A percentile compares a stretch with the other conserved stretches of the same genome.
These are phyloP conservation scores for Sebastes wilsoni DNA, from an alignment of 2,797 vertebrate genomes.

Conservation along the genomic window DNA sequence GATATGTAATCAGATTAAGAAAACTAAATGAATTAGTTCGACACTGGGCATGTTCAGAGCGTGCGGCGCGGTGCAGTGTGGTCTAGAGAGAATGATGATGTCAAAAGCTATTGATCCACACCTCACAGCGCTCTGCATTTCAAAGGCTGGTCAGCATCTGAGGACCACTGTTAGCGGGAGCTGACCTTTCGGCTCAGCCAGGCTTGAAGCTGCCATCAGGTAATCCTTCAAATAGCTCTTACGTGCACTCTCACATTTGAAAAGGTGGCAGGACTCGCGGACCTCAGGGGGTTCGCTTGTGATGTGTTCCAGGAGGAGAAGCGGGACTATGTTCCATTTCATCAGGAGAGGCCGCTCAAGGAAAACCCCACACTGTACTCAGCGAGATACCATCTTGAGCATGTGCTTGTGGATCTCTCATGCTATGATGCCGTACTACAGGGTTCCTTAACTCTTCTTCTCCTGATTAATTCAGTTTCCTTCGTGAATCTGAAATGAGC, in stretches of 20 bases:
- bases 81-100: slow-evolving; percentile 68
- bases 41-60: background rate
- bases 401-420: background rate
- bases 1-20: background rate
- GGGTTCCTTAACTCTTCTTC: background rate
- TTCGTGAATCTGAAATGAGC: slow-evolving; percentile 28
- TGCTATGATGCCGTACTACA: too few relatives aligned
- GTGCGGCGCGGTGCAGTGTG: background rate
- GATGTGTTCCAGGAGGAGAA: slow-evolving; percentile 65
- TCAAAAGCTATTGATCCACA: slow-evolving; percentile 73
- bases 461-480: background rate
- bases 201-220: slow-evolving; percentile 65
- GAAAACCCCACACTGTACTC: slow-evolving; percentile 13
- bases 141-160: slow-evolving; percentile 76
- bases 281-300: slow-evolving; percentile 67
- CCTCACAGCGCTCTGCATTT: slow-evolving; percentile 61
- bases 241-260: slow-evolving; percentile 76
- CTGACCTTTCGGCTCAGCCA: slow-evolving; percentile 76
- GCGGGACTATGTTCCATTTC: slow-evolving; percentile 5
- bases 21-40: background rate
- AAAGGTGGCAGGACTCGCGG: slow-evolving; percentile 65
- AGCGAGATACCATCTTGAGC: slow-evolving; percentile 14
- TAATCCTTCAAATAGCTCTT: slow-evolving; percentile 80
- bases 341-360: slow-evolving; percentile 34
- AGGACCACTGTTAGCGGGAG: slow-evolving; percentile 65